A percentile compares a stretch with the other conserved stretches of the same genome.
Conservation (phyloP, 2,113 vertebrate genomes). For the Oxygymnocypris stewartii region DNA sequence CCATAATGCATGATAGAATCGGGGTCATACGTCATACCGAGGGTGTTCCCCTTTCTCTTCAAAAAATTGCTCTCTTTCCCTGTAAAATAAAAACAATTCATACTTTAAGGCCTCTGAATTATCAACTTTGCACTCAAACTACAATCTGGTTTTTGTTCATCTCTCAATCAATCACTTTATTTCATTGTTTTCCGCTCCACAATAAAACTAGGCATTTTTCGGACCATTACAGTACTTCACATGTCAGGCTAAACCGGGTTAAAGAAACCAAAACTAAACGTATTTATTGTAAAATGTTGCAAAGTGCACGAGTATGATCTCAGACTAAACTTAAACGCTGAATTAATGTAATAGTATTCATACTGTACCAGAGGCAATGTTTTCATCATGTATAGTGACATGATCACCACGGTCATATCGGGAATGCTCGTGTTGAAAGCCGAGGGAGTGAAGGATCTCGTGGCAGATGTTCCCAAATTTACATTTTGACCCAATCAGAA, state of each 20-base stretch:
- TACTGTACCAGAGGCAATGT: slow-evolving; percentile 59
- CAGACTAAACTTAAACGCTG: not conserved
- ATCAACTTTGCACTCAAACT: too few species aligned
- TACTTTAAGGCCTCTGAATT: too few species aligned
- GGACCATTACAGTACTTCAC: too few species aligned
- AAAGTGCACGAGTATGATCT: too few species aligned
- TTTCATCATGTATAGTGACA: slow-evolving; percentile 62
- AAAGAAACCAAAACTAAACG: too few species aligned
- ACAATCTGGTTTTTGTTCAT: too few species aligned
- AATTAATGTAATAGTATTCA: not conserved
- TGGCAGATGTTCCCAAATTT: slow-evolving; percentile 73
- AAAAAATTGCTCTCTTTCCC: slow-evolving; percentile 60
- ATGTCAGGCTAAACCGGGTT: too few species aligned
- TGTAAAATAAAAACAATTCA: slow-evolving; percentile 15
- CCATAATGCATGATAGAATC: slow-evolving; percentile 72
- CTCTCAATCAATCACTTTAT: too few species aligned
- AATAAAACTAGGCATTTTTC: too few species aligned
- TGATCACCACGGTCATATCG: slow-evolving; percentile 69
- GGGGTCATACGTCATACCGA: slow-evolving; percentile 58
- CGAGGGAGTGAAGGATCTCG: slow-evolving; percentile 78
- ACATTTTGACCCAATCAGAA: slow-evolving; percentile 68
- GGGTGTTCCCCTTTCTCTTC: not conserved
- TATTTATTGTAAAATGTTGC: too few species aligned
- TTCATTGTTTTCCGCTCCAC: too few species aligned
- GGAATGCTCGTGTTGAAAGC: slow-evolving; percentile 81